phyloP scores from a whole-genome alignment of 2,113 vertebrate genomes.

The Scartelaos histophorus region DNA sequence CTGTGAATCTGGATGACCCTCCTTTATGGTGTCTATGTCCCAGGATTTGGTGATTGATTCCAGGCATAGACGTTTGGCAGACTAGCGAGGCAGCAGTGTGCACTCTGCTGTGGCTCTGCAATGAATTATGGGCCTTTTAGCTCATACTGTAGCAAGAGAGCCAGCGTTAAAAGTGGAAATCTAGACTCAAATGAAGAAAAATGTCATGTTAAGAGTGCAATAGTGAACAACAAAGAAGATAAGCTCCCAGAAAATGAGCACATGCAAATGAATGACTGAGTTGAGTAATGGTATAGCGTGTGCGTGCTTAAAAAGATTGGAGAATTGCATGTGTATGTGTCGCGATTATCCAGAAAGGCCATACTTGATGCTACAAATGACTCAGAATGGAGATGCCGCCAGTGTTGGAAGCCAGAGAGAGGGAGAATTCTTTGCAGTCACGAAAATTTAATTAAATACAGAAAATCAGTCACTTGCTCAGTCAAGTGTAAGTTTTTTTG shows the following conservation, averaged over 20 bases:
- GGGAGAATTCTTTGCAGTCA: conserved; percentile 30
- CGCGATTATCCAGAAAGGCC: conserved; percentile 32
- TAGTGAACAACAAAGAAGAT: conserved; percentile 9
- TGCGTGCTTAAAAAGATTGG: conserved; percentile 19
- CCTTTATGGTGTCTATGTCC: conserved; percentile 61
- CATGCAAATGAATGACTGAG: conserved; percentile 18
- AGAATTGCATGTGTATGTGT: conserved; percentile 6
- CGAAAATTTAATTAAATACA: conserved; percentile 54
- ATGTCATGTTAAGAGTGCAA: conserved; percentile 14
- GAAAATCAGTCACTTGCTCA: conserved; percentile 50
- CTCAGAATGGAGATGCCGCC: conserved; percentile 42
- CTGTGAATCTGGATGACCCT: conserved; percentile 42
- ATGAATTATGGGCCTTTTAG: conserved; percentile 73
- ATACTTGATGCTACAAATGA: conserved; percentile 49
- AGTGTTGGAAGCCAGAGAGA: conserved; percentile 29
- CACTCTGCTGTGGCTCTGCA: conserved; percentile 58
- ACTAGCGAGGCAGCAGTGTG: conserved; percentile 49
- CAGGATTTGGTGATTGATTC: conserved; percentile 75
- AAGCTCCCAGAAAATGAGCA: conserved; percentile 2
- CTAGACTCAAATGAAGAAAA: conserved; percentile 26
- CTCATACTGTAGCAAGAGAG: conserved; percentile 45
- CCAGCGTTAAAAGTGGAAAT: conserved; percentile 18
- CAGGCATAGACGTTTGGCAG: conserved; percentile 64
- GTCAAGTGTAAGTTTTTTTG: conserved; percentile 37
- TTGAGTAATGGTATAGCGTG: conserved; percentile 14